phyloP scores from a whole-genome alignment of 1,140 invertebrate genomes.

The Oncopeltus fasciatus region DNA sequence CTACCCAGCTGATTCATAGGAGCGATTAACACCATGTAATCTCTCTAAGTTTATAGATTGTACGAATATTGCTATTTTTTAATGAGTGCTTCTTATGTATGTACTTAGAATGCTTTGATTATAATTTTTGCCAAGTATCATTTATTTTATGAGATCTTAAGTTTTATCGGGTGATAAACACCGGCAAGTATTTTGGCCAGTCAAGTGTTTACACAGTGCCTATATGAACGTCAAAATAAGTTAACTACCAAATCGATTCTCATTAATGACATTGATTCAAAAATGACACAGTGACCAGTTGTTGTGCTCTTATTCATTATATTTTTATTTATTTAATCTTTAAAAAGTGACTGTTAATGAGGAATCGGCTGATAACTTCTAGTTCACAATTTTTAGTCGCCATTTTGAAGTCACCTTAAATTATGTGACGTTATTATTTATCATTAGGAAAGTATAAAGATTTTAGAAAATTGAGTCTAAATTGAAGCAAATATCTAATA shows the following conservation, averaged over 20 bases:
- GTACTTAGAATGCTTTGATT: not conserved
- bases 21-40: constrained; percentile 7
- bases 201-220: constrained; percentile 18
- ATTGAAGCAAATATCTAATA: too few relatives aligned
- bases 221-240: constrained; percentile 14
- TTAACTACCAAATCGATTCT: constrained; percentile 11
- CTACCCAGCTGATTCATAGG: not conserved
- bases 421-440: constrained; percentile 8
- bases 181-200: constrained; percentile 11
- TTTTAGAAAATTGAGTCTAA: too few relatives aligned
- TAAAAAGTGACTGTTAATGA: not conserved
- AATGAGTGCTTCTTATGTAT: not conserved
- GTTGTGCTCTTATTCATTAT: not conserved
- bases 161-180: not conserved
- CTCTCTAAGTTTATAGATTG: constrained; percentile 2
- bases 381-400: constrained; percentile 10
- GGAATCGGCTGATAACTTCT: not conserved
- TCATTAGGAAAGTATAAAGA: not conserved
- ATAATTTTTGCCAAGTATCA: not conserved
- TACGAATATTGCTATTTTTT: constrained; percentile 6
- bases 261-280: constrained; percentile 1
- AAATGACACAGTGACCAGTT: not conserved
- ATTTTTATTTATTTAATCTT: not conserved
- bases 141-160: not conserved
- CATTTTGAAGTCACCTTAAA: constrained; percentile 13